Evolutionary conservation across 2,113 vertebrate genomes (phyloP).

Genomic region (Glaucidium brasilianum): DNA sequence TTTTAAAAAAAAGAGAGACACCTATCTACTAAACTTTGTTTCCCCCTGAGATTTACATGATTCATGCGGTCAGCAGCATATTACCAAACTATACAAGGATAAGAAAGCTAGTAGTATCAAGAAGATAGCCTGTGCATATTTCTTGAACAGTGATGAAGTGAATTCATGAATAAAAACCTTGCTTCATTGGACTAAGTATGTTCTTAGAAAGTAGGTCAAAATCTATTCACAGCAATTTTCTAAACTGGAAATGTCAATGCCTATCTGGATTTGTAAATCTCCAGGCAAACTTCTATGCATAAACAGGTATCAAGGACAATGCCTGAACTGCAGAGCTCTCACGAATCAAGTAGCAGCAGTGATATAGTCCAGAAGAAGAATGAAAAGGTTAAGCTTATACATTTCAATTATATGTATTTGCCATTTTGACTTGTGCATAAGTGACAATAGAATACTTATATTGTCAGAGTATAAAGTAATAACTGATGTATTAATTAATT

Average conservation of each 20-base stretch:
- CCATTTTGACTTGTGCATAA: not conserved
- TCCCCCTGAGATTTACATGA: not conserved
- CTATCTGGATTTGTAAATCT: conserved; percentile 60
- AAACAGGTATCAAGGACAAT: not conserved
- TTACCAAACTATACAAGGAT: conserved; percentile 3
- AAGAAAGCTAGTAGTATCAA: conserved; percentile 46
- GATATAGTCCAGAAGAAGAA: conserved; percentile 19
- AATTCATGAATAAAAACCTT: conserved; percentile 51
- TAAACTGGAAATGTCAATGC: conserved; percentile 61
- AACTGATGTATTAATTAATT: not conserved
- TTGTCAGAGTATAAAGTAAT: not conserved
- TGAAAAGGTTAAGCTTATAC: not conserved
- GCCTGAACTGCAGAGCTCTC: conserved; percentile 11
- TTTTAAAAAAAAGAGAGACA: not conserved
- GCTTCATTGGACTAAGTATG: conserved; percentile 53
- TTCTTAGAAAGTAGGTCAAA: conserved; percentile 60
- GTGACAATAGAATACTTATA: not conserved
- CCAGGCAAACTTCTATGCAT: not conserved
- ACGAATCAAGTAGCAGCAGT: not conserved
- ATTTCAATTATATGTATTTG: not conserved
- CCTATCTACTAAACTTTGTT: not conserved
- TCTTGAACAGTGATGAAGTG: conserved; percentile 43
- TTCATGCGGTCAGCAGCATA: not conserved
- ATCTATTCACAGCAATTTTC: conserved; percentile 65
- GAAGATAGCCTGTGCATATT: conserved; percentile 20